Base-by-base conservation (phyloP, 1,140 invertebrate genomes). In the Heliothis subflexa region DNA sequence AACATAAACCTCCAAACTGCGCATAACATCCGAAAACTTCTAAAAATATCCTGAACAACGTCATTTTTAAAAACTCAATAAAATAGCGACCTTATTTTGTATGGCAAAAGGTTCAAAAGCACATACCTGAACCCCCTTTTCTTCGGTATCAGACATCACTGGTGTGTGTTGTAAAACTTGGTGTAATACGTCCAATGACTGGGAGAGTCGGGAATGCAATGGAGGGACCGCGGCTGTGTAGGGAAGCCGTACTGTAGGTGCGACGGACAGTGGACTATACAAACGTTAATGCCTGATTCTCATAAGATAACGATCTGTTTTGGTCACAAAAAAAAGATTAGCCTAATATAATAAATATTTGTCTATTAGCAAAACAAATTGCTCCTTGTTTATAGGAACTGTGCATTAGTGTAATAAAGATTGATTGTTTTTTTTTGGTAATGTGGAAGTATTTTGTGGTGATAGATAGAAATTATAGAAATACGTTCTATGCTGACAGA, bases 111-210 rank as follows among this genome's bases (percentile, higher is more conserved):
- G 33, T 47, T 47, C 18, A 12, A 64, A 57, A 21, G 3, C 13
- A 47, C 82, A 83, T 59, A 88, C 86, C 80, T 86, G 82, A 25
- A 78, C 79, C 3, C 81, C 81, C 52, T 82, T 86, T 54, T 88
- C 85, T 18, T 84, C 80, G n/a, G 73, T 74, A 13, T 84, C 85
- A 13, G 81, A 33, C 86, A 86, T 74, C 18, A 74, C 55, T 49
- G 4, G 33, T 1, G 45, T 40, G 7, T 55, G n/a, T 21, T 28
- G 28, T 16, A 45, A 55, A 55, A 25, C 50, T 59, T 64, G 12
- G 21, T 74, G 16, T 49, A 40, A 45, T 45, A 47, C 83, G 81
- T 70, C 76, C 81, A 52, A 12, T 78, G 21, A 16, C 21, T 73
- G 68, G 79, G 81, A 80, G 54, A 57, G 71, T 50, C 73, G 40